phyloP scores from a whole-genome alignment of 2,113 vertebrate genomes.

The Neolamprologus modestus region DNA sequence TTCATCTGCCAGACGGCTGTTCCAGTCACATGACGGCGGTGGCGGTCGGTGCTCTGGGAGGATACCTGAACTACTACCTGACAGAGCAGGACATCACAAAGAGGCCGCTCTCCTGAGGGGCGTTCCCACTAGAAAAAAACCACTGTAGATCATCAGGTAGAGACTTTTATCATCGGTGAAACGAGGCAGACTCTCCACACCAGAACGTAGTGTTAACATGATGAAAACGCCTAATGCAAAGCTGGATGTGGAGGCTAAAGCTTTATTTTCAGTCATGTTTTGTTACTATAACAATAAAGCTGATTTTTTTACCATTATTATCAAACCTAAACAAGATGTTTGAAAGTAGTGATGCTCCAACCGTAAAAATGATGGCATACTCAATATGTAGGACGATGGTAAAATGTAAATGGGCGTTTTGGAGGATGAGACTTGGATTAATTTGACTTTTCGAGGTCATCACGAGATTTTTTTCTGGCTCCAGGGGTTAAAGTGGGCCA shows the following conservation, averaged over 20 bases:
- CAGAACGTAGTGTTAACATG: neutral
- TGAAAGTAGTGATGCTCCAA: neutral
- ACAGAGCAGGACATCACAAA: conserved; percentile 77
- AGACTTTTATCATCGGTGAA: neutral
- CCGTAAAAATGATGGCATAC: neutral
- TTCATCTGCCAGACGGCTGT: conserved; percentile 63
- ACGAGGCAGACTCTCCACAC: neutral
- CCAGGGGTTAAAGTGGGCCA: neutral
- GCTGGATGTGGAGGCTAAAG: neutral
- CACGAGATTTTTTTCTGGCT: neutral
- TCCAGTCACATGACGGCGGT: conserved; percentile 76
- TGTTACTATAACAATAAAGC: neutral
- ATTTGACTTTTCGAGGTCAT: accelerated
- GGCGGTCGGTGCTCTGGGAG: conserved; percentile 71
- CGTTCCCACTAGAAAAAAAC: neutral
- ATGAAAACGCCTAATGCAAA: neutral
- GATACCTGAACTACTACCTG: conserved; percentile 73
- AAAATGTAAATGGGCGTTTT: accelerated
- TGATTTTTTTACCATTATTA: neutral
- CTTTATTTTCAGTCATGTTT: neutral
- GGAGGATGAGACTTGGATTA: neutral
- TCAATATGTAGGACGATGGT: accelerated
- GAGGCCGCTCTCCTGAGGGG: conserved; percentile 65
- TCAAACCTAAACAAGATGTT: neutral
- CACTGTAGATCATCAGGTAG: neutral